These are phyloP conservation scores for Cephus pygmeus DNA, from an alignment of 2,888 invertebrate genomes.

Conservation along the genomic window DNA sequence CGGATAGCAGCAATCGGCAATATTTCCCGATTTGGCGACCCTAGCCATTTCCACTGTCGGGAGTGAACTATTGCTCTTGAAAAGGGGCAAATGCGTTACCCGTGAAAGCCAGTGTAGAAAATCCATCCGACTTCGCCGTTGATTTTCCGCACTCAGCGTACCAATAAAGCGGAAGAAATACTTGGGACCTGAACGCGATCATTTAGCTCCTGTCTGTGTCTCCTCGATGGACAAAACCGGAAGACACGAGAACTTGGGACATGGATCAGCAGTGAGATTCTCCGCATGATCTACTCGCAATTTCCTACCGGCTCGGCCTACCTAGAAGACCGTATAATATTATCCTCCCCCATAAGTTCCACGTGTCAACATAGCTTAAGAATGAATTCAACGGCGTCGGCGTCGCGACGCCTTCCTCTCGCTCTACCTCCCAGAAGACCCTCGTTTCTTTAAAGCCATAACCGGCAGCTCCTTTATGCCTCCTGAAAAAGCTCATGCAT, in stretches of 20 bases:
- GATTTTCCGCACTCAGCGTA: neutral
- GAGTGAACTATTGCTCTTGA: neutral
- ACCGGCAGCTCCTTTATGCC: neutral
- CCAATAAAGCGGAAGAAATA: neutral
- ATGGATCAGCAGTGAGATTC: neutral
- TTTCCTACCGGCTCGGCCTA: constrained; percentile 10
- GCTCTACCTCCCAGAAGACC: neutral
- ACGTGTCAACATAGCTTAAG: neutral
- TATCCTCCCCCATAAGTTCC: neutral
- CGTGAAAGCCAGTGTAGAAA: neutral
- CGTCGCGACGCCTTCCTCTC: neutral
- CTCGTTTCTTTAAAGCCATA: neutral
- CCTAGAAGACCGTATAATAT: neutral
- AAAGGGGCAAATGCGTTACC: neutral
- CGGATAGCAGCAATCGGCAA: neutral
- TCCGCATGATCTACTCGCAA: neutral
- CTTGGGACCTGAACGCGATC: neutral
- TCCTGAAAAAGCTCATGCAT: neutral
- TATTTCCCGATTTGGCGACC: neutral
- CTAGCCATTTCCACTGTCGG: neutral
- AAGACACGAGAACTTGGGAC: neutral
- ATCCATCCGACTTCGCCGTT: neutral
- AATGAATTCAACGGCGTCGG: neutral
- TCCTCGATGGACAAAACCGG: neutral
- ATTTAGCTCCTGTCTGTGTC: neutral